Conservation (phyloP, 2,888 invertebrate genomes). For the Ptychoptera albimana region DNA sequence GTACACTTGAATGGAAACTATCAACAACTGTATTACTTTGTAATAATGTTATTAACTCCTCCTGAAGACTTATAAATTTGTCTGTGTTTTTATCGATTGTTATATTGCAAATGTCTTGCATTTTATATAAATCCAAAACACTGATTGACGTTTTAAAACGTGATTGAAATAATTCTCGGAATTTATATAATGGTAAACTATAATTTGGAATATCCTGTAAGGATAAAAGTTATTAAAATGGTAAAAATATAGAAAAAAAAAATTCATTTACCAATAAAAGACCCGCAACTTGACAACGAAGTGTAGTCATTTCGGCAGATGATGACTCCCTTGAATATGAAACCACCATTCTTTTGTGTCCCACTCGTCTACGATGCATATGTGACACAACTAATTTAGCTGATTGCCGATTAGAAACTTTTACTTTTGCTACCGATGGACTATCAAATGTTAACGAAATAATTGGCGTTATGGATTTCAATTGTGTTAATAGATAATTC, state of each 20-base stretch:
- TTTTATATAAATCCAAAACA: slow-evolving; percentile 48
- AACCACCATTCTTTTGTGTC: slow-evolving; percentile 62
- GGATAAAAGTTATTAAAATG: not conserved
- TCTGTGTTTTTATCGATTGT: slow-evolving; percentile 51
- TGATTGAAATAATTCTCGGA: slow-evolving; percentile 65
- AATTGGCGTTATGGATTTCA: slow-evolving; percentile 30
- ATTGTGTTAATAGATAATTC: slow-evolving; percentile 24
- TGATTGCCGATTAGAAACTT: slow-evolving; percentile 23
- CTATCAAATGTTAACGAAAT: slow-evolving; percentile 27
- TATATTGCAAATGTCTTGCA: slow-evolving; percentile 62
- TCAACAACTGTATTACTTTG: slow-evolving; percentile 33
- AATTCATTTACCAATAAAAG: slow-evolving; percentile 36
- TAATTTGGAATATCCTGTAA: slow-evolving; percentile 56
- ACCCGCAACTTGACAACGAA: slow-evolving; percentile 51
- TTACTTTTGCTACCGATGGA: slow-evolving; percentile 27
- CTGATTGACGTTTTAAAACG: slow-evolving; percentile 58
- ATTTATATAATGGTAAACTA: slow-evolving; percentile 61
- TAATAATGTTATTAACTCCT: slow-evolving; percentile 37
- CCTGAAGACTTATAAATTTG: slow-evolving; percentile 51
- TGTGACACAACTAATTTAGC: slow-evolving; percentile 60
- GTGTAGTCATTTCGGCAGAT: slow-evolving; percentile 41
- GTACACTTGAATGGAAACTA: slow-evolving; percentile 32
- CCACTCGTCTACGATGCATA: slow-evolving; percentile 64
- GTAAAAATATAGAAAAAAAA: not conserved
- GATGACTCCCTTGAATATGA: slow-evolving; percentile 45